Percentiles rank a stretch among this genome's conserved stretches.
These are phyloP conservation scores for Eleutherodactylus coqui DNA, from an alignment of 2,797 vertebrate species.

Conservation along the genomic window DNA sequence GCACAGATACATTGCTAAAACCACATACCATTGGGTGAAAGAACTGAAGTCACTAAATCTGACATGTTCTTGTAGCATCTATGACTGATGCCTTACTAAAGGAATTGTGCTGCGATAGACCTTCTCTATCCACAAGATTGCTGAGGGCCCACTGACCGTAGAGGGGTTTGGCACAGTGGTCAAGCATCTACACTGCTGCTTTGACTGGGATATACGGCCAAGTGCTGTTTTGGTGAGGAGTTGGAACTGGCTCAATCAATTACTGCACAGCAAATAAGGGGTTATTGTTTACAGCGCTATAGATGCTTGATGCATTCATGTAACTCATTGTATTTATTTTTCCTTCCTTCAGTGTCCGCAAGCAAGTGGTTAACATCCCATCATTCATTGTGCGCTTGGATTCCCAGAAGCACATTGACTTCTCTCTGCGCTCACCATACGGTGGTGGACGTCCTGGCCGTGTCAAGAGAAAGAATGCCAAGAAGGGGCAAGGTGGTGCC, in stretches of 20 bases:
- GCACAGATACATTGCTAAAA: no score
- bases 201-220: no score
- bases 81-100: no score
- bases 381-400: slow-evolving; percentile 94
- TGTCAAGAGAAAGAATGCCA: slow-evolving; percentile 95
- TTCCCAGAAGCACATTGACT: slow-evolving; percentile 96
- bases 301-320: neutral
- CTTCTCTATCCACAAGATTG: no score
- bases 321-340: neutral
- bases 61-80: no score
- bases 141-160: no score
- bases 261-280: slow-evolving; percentile 46
- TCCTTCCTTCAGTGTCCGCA: slow-evolving; percentile 81
- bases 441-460: slow-evolving; percentile 90
- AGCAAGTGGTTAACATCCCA: slow-evolving; percentile 95
- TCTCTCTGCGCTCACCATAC: slow-evolving; percentile 92
- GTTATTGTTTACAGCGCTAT: neutral
- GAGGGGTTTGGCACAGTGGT: no score
- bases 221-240: neutral
- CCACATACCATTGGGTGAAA: no score
- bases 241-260: neutral
- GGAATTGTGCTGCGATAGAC: no score
- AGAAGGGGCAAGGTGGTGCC: slow-evolving; percentile 90
- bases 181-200: no score
- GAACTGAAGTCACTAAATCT: no score